Percentiles rank a stretch among this genome's conserved stretches.
phyloP scores from a whole-genome alignment of 1,140 invertebrate species.

The Cyrtorhinus lividipennis region DNA sequence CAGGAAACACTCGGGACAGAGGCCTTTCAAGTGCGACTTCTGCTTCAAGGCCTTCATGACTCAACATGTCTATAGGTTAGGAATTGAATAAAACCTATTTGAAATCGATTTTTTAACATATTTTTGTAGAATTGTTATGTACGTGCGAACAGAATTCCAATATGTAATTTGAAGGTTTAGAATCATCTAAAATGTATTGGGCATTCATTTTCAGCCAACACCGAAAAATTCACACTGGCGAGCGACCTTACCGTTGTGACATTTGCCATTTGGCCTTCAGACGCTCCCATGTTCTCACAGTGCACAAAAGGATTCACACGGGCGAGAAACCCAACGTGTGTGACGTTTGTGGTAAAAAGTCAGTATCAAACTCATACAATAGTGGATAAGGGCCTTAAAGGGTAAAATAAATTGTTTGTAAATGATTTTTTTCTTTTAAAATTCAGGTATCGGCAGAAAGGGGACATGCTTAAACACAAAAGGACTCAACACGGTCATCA shows the following conservation, averaged over 20 bases:
- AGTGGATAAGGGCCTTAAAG: not conserved
- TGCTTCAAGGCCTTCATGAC: slow-evolving; percentile 29
- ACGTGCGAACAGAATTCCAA: no score
- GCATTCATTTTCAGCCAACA: slow-evolving; percentile 25
- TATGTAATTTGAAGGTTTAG: no score
- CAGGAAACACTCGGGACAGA: slow-evolving; percentile 25
- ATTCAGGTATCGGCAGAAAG: slow-evolving; percentile 27
- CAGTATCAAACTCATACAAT: not conserved
- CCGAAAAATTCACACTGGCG: slow-evolving; percentile 27
- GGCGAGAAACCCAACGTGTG: slow-evolving; percentile 55
- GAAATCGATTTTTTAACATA: no score
- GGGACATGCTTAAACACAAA: slow-evolving; percentile 14
- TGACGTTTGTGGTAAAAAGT: slow-evolving; percentile 43
- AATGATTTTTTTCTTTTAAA: not conserved
- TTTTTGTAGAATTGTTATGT: no score
- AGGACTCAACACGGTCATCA: not conserved
- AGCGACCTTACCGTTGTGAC: slow-evolving; percentile 26
- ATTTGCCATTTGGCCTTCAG: slow-evolving; percentile 26
- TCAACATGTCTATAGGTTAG: slow-evolving; percentile 23
- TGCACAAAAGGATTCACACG: slow-evolving; percentile 36
- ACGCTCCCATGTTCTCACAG: slow-evolving; percentile 25
- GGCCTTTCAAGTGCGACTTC: slow-evolving; percentile 25
- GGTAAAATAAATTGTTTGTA: not conserved
- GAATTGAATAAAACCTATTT: no score
- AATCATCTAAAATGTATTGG: no score